Conservation (phyloP, 1,140 invertebrate species). For the Sitobion miscanthi region DNA sequence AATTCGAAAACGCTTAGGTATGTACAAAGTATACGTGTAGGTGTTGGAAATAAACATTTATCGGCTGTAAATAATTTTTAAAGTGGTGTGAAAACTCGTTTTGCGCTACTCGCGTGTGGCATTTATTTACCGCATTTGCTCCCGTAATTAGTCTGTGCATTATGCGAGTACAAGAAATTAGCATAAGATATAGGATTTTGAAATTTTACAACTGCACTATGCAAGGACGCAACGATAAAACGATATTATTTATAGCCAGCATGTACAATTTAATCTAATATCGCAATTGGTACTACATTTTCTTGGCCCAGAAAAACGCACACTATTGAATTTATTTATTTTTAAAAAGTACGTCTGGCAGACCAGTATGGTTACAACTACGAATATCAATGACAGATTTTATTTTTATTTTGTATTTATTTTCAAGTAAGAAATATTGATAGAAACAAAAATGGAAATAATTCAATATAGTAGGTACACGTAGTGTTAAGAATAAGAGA, state of each 20-base stretch:
- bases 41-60: background rate
- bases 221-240: background rate
- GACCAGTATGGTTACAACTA: too few relatives aligned
- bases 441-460: too few relatives aligned
- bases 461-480: background rate
- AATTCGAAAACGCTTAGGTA: background rate
- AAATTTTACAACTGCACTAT: background rate
- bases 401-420: too few relatives aligned
- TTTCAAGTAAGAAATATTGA: too few relatives aligned
- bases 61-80: background rate
- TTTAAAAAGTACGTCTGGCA: background rate
- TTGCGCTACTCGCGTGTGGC: background rate
- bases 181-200: background rate
- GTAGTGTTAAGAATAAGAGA: too few relatives aligned
- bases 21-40: background rate
- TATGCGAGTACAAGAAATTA: background rate
- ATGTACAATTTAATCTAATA: background rate
- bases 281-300: background rate
- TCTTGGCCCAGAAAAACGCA: background rate
- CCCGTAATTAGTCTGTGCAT: background rate
- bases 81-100: background rate
- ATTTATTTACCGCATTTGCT: background rate
- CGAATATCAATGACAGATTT: too few relatives aligned
- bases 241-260: background rate
- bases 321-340: background rate